Conservation (phyloP, 2,888 invertebrate genomes). For the Cephus pygmeus region DNA sequence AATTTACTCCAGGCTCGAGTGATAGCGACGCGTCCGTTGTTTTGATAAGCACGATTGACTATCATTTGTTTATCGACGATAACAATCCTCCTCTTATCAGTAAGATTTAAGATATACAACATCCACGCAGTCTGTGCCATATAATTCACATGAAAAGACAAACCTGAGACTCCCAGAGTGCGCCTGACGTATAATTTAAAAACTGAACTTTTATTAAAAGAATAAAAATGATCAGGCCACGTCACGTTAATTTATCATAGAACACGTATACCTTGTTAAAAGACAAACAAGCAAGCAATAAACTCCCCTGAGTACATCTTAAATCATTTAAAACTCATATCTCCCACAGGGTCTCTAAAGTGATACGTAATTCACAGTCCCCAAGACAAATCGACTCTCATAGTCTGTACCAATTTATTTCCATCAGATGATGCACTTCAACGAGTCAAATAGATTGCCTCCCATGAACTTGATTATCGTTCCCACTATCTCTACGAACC, state of each 20-base stretch:
- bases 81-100: background rate
- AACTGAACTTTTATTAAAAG: background rate
- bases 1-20: background rate
- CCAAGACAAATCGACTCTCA: background rate
- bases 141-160: background rate
- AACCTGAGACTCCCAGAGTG: background rate
- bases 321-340: background rate
- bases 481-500: constrained; percentile 67
- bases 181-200: background rate
- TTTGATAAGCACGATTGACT: background rate
- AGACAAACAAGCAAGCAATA: background rate
- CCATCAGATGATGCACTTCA: background rate
- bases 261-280: background rate
- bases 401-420: background rate
- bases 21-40: background rate
- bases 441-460: constrained; percentile 1
- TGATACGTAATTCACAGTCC: background rate
- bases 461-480: background rate
- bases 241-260: background rate
- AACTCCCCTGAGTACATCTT: background rate
- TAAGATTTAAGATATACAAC: background rate
- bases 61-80: background rate
- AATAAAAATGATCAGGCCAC: background rate
- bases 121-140: background rate
- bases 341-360: background rate